Evolutionary conservation across 2,888 invertebrate genomes (phyloP).

Genomic region (Molorchus minor): DNA sequence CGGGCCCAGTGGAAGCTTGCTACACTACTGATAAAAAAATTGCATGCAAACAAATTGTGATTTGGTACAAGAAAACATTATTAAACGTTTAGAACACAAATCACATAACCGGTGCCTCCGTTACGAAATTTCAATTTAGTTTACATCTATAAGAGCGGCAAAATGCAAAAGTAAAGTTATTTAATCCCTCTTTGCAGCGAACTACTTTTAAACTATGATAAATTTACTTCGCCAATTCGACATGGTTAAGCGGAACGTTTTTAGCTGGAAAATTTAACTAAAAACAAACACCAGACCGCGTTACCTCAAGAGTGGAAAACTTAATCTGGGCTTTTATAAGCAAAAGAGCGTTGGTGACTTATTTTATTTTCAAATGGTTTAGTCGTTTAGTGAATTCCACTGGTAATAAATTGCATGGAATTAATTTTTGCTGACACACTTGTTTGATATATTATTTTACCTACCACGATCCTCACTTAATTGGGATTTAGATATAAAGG

Average conservation of each 20-base stretch:
- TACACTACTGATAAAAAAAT: no score
- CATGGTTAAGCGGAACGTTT: conserved; percentile 2
- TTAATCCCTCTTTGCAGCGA: conserved; percentile 1
- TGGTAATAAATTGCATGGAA: no score
- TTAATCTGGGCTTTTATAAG: conserved; percentile 6
- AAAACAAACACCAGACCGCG: conserved; percentile 6
- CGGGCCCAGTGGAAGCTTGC: no score
- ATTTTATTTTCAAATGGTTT: conserved; percentile 44
- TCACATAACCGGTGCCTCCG: not conserved
- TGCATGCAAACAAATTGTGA: no score
- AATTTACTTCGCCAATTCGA: conserved; percentile 8
- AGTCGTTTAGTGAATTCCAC: conserved; percentile 5
- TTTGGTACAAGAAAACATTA: no score
- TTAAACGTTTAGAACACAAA: no score
- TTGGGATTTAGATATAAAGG: no score
- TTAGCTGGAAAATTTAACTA: conserved; percentile 12
- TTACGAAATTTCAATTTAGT: not conserved
- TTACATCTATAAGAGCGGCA: conserved; percentile 1
- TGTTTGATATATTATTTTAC: no score
- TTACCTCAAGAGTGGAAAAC: conserved; percentile 8
- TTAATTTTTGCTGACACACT: no score
- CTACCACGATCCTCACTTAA: no score
- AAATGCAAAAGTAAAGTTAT: not conserved
- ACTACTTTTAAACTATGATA: conserved; percentile 15
- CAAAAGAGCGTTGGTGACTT: conserved; percentile 37